phyloP scores from a whole-genome alignment of 2,888 invertebrate genomes.

The Vanessa cardui region DNA sequence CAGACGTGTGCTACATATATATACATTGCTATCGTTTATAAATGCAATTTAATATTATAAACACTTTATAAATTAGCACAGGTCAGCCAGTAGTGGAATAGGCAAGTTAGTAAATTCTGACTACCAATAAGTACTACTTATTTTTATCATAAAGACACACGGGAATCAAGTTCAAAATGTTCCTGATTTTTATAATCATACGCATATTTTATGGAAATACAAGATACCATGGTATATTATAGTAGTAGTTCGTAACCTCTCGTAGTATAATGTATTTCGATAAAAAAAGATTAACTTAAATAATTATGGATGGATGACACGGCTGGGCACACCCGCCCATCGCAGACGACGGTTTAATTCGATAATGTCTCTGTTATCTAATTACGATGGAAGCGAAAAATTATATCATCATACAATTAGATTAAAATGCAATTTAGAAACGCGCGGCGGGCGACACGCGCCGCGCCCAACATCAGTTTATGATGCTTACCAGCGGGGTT shows the following conservation, averaged over 20 bases:
- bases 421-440: slow-evolving; percentile 82
- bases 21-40: too few relatives aligned
- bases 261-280: slow-evolving; percentile 22
- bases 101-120: too few relatives aligned
- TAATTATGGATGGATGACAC: slow-evolving; percentile 32
- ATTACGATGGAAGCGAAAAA: slow-evolving; percentile 80
- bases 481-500: slow-evolving; percentile 44
- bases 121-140: too few relatives aligned
- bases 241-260: not conserved
- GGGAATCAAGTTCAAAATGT: too few relatives aligned
- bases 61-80: too few relatives aligned
- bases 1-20: too few relatives aligned
- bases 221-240: too few relatives aligned
- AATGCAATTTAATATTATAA: too few relatives aligned
- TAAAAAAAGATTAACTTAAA: slow-evolving; percentile 20
- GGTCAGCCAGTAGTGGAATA: too few relatives aligned
- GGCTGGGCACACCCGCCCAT: slow-evolving; percentile 60
- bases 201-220: too few relatives aligned
- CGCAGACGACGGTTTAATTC: slow-evolving; percentile 70
- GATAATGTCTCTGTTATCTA: slow-evolving; percentile 77
- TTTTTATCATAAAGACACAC: too few relatives aligned
- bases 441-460: slow-evolving; percentile 75
- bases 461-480: slow-evolving; percentile 54
- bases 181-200: too few relatives aligned
- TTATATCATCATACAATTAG: slow-evolving; percentile 80